Conservation (phyloP, 2,888 invertebrate species). For the Aspidiotus rigidus region DNA sequence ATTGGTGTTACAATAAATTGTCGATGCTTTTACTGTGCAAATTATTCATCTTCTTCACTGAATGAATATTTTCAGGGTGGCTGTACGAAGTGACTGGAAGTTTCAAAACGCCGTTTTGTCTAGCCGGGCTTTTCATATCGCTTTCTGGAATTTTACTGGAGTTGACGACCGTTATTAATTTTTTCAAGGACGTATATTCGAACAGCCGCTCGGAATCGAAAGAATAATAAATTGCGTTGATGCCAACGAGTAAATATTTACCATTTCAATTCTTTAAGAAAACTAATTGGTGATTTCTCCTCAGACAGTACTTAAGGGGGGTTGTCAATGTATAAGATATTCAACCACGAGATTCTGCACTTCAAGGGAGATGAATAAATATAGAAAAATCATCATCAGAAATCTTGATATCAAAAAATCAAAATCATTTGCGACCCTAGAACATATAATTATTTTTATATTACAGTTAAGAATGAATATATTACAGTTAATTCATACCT, state of each 20-base stretch:
- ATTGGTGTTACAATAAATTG: background rate
- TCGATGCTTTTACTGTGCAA: background rate
- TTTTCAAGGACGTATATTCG: constrained; percentile 1
- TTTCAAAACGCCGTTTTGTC: constrained; percentile 70
- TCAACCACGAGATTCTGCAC: too few species aligned
- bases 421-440: too few species aligned
- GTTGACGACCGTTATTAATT: constrained; percentile 7
- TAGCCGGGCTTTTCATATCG: constrained; percentile 70
- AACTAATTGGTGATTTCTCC: too few species aligned
- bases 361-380: too few species aligned
- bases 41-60: background rate
- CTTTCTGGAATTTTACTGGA: constrained; percentile 58
- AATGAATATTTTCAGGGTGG: constrained; percentile 55
- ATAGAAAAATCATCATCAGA: too few species aligned
- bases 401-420: too few species aligned
- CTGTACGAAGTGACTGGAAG: constrained; percentile 66
- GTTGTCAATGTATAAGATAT: too few species aligned
- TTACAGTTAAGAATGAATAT: background rate
- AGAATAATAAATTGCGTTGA: constrained; percentile 17
- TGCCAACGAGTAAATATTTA: constrained; percentile 24
- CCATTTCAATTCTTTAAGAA: background rate
- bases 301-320: too few species aligned
- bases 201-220: background rate
- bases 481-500: background rate
- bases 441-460: background rate